Conservation (phyloP, 2,888 invertebrate genomes). For the Phorcus lineatus region DNA sequence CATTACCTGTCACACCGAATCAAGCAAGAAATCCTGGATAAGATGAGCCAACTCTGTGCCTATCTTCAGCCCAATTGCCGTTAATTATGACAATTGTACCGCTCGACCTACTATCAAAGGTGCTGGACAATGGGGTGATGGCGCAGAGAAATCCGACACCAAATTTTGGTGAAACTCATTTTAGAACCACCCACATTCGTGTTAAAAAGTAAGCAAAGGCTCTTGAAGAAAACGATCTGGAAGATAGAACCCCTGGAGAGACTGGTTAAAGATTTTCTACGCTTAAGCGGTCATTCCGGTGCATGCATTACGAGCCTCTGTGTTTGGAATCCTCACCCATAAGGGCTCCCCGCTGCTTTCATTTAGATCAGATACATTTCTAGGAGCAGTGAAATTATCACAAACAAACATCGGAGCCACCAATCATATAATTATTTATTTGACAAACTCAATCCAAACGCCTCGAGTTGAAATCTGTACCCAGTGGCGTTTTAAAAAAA, state of each 20-base stretch:
- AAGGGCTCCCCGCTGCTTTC: not conserved
- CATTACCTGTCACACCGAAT: too few species aligned
- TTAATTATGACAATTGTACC: slow-evolving; percentile 5
- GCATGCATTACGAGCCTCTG: not conserved
- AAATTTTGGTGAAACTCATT: not conserved
- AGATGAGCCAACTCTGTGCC: too few species aligned
- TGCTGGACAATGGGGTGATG: not conserved
- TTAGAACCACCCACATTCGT: not conserved
- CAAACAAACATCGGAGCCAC: not conserved
- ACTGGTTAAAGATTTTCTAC: not conserved
- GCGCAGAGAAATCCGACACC: not conserved
- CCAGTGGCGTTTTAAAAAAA: not conserved
- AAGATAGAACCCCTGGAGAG: not conserved
- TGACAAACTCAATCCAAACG: slow-evolving; percentile 14
- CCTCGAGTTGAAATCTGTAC: not conserved
- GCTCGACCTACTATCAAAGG: not conserved
- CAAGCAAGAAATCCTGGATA: too few species aligned
- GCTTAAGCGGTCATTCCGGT: not conserved
- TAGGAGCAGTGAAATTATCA: not conserved
- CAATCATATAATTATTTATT: slow-evolving; percentile 22
- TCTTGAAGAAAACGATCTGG: not conserved
- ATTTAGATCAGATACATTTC: not conserved
- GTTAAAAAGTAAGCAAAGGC: not conserved
- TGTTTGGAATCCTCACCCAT: not conserved
- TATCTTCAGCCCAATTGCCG: not conserved